phyloP scores from a whole-genome alignment of 2,797 vertebrate species.

The Megaceryle alcyon region DNA sequence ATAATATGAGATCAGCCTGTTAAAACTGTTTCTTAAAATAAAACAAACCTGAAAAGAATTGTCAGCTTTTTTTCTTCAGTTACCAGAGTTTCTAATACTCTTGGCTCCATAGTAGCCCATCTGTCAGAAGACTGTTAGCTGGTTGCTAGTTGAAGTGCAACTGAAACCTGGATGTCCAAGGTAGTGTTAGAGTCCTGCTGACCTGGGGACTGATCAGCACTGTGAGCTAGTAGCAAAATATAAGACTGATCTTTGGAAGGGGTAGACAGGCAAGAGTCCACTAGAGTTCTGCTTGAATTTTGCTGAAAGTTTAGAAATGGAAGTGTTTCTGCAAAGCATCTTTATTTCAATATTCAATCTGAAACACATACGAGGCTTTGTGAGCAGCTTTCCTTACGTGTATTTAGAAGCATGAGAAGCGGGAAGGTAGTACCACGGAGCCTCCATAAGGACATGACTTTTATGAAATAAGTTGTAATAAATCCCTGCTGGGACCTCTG shows the following conservation, averaged over 20 bases:
- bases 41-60: neutral
- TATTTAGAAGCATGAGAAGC: neutral
- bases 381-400: neutral
- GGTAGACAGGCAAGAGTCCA: neutral
- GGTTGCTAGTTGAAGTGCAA: neutral
- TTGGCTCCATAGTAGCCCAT: neutral
- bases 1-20: neutral
- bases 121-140: neutral
- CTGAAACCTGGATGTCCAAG: neutral
- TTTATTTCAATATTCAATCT: neutral
- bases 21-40: neutral
- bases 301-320: neutral
- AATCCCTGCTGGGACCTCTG: neutral
- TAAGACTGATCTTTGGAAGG: neutral
- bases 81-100: neutral
- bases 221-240: neutral
- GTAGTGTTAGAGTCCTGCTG: neutral
- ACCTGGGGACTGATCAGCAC: neutral
- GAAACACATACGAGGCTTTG: neutral
- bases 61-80: neutral
- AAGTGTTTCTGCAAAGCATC: neutral
- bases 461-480: neutral
- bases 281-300: neutral
- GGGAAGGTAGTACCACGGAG: neutral
- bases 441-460: neutral